Percentiles rank a stretch among this genome's conserved stretches.
phyloP scores from a whole-genome alignment of 2,797 vertebrate species.

The Clarias platycephalus region DNA sequence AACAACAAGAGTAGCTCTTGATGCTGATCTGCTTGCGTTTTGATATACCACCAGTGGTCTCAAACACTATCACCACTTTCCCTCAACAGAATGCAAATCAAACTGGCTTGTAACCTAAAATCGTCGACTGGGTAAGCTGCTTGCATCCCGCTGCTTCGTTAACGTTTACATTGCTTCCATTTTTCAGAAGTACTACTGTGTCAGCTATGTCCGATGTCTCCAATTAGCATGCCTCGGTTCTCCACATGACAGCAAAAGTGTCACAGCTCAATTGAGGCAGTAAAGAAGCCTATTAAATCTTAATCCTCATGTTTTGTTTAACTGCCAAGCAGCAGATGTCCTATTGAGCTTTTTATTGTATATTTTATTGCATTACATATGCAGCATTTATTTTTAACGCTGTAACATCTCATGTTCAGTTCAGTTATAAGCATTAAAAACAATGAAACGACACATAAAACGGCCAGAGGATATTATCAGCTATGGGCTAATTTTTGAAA shows the following conservation, averaged over 20 bases:
- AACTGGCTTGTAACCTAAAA: constrained; percentile 30
- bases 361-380: background rate
- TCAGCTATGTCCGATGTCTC: constrained; percentile 47
- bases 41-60: constrained; percentile 33
- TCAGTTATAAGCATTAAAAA: background rate
- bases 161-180: constrained; percentile 45
- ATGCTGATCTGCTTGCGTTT: constrained; percentile 46
- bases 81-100: constrained; percentile 51
- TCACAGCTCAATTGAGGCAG: constrained; percentile 40
- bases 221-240: constrained; percentile 66
- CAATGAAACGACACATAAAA: background rate
- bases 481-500: background rate
- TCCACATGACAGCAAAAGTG: constrained; percentile 50
- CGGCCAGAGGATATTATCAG: background rate
- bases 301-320: constrained; percentile 34
- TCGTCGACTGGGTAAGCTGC: constrained; percentile 23
- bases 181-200: constrained; percentile 48
- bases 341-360: background rate
- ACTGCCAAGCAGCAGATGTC: constrained; percentile 12
- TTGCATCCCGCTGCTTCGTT: constrained; percentile 47
- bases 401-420: background rate
- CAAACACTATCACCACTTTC: constrained; percentile 37
- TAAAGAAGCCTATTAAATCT: constrained; percentile 39
- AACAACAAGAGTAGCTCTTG: constrained; percentile 9
- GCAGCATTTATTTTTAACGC: background rate